Conservation (phyloP, 1,140 invertebrate genomes). For the Pinna nobilis region DNA sequence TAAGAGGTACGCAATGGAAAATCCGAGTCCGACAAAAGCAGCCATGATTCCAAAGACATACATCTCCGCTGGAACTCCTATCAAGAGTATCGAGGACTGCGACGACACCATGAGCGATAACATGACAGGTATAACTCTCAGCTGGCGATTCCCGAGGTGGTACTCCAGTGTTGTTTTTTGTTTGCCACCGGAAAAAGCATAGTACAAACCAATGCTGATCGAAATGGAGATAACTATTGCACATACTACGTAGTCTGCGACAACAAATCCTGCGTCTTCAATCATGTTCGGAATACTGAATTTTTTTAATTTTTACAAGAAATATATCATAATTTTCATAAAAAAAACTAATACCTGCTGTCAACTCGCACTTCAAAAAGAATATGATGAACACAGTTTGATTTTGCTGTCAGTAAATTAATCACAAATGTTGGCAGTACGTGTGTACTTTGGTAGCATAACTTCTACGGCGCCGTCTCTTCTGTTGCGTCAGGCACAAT, state of each 20-base stretch:
- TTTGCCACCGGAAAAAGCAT: slow-evolving; percentile 85
- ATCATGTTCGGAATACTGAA: no score
- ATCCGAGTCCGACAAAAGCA: slow-evolving; percentile 23
- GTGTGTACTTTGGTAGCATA: no score
- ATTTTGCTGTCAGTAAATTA: no score
- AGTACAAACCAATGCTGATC: slow-evolving; percentile 85
- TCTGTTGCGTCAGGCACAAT: no score
- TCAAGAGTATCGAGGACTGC: slow-evolving; percentile 46
- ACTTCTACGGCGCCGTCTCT: no score
- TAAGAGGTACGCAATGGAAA: slow-evolving; percentile 22
- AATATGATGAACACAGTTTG: no score
- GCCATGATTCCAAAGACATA: slow-evolving; percentile 35
- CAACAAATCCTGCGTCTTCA: not conserved
- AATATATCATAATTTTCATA: no score
- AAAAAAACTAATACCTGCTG: no score
- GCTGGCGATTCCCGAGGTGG: slow-evolving; percentile 79
- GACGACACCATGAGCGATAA: slow-evolving; percentile 44
- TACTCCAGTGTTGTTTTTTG: slow-evolving; percentile 90
- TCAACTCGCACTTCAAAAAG: no score
- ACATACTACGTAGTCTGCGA: slow-evolving; percentile 49
- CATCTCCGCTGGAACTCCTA: slow-evolving; percentile 44
- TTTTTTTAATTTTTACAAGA: no score
- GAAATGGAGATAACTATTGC: slow-evolving; percentile 35
- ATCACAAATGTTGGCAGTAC: no score
- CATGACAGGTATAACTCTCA: slow-evolving; percentile 32